These are phyloP conservation scores for Aethes cnicana DNA, from an alignment of 2,888 invertebrate genomes.

Conservation along the genomic window DNA sequence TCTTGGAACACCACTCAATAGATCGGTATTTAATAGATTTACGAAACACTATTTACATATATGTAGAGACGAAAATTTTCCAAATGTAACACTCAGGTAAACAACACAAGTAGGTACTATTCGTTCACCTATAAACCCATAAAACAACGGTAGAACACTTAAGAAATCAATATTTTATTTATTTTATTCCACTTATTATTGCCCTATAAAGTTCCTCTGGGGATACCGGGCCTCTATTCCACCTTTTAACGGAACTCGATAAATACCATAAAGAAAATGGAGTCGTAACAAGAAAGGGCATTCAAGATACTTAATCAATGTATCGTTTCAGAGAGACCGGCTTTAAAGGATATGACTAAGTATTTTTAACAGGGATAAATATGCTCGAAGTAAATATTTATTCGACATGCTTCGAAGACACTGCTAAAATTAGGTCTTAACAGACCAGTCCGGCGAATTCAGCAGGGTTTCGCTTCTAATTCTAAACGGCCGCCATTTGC, in stretches of 20 bases:
- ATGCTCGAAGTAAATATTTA: neutral
- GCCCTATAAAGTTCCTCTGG: slow-evolving; percentile 5
- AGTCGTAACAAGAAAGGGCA: slow-evolving; percentile 10
- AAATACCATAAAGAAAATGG: slow-evolving; percentile 12
- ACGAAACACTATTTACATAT: too few relatives aligned
- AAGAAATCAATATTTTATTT: neutral
- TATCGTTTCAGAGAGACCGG: slow-evolving; percentile 1
- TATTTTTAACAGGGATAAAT: neutral
- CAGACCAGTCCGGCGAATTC: too few relatives aligned
- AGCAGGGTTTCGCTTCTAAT: too few relatives aligned
- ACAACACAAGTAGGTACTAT: too few relatives aligned
- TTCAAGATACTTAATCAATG: slow-evolving; percentile 8
- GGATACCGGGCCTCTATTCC: neutral
- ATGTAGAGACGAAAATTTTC: too few relatives aligned
- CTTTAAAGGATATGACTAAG: neutral
- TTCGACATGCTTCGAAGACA: neutral
- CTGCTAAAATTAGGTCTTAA: neutral
- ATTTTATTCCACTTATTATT: neutral
- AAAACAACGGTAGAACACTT: neutral
- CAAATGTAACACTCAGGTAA: too few relatives aligned
- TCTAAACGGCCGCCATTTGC: too few relatives aligned
- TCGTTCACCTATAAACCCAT: neutral
- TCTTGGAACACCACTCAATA: too few relatives aligned
- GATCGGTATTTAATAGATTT: too few relatives aligned
- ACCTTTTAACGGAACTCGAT: slow-evolving; percentile 6